Base-by-base conservation (phyloP, 2,113 vertebrate genomes). In the Callionymus lyra region DNA sequence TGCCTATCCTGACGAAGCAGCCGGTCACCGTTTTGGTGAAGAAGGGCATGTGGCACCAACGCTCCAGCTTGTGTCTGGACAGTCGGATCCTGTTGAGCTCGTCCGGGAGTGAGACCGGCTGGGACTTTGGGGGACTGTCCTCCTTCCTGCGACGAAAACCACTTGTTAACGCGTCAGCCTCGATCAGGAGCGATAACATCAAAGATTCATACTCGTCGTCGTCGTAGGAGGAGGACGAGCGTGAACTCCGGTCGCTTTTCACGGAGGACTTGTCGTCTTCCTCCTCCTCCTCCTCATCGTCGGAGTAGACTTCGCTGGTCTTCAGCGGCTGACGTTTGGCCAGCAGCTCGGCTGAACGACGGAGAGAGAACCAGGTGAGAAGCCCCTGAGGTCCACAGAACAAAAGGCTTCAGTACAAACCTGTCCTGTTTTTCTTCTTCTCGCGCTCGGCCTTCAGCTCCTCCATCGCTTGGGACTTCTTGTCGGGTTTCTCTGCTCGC, bases 1-100 rank as follows among this genome's bases (percentile, higher is more conserved):
- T 99, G 49, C 95, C 95, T 55, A 99, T 97, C 19, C 95, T 84
- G 18, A 99, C 95, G 50, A 97, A 99, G 80, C 94, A 99, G 38
- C 95, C 95, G 0, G 92, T 95, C 44, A 95, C 94, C 0, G 95
- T 98, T 79, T 95, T 98, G 31, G 93, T 87, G 44, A 99, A 98
- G 76, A 99, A 99, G 32, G 95, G 95, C 95, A 99, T 99, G 63
- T 99, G 95, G 81, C 94, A 99, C 95, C 95, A 98, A 34, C 93
- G 95, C 27, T 98, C 95, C 63, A 98, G 75, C 67, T 99, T 99
- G 77, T 99, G 91, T 47, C 95, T 86, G 0, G 95, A 98, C 64
- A 99, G 82, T 1, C 94, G 89, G n/a, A 98, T 81, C 39, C 92
- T 72, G 74, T 98, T 98, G 53, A 98, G 82, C 11, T 99, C 94